Evolutionary conservation across 2,113 vertebrate genomes (phyloP).

Genomic region (Indicator indicator): DNA sequence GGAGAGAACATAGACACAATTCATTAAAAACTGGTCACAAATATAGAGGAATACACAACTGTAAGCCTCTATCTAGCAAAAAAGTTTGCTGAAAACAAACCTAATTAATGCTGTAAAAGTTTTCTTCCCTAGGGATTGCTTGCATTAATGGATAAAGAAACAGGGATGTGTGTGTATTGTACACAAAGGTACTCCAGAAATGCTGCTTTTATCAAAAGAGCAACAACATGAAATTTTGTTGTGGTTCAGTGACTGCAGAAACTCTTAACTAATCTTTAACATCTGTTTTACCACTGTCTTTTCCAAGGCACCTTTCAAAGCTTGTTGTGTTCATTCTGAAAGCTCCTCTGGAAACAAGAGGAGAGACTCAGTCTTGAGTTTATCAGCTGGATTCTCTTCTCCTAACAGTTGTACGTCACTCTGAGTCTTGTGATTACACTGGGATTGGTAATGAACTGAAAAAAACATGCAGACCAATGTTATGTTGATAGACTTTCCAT

Average conservation of each 20-base stretch:
- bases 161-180: background rate
- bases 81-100: background rate
- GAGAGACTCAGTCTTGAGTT: background rate
- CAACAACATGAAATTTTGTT: conserved; percentile 8
- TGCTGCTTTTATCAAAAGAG: background rate
- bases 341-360: background rate
- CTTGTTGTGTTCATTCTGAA: background rate
- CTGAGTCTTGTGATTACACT: background rate
- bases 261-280: background rate
- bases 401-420: background rate
- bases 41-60: background rate
- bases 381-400: background rate
- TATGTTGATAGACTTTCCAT: background rate
- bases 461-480: background rate
- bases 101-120: conserved; percentile 1
- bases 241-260: background rate
- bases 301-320: background rate
- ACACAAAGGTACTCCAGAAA: background rate
- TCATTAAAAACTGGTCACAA: background rate
- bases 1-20: background rate
- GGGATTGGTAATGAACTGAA: background rate
- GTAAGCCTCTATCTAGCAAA: background rate
- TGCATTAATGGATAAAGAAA: conserved; percentile 16
- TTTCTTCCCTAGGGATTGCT: background rate
- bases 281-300: conserved; percentile 16